Base-by-base conservation (phyloP, 1,140 invertebrate species). In the Drosophila tsacasi region DNA sequence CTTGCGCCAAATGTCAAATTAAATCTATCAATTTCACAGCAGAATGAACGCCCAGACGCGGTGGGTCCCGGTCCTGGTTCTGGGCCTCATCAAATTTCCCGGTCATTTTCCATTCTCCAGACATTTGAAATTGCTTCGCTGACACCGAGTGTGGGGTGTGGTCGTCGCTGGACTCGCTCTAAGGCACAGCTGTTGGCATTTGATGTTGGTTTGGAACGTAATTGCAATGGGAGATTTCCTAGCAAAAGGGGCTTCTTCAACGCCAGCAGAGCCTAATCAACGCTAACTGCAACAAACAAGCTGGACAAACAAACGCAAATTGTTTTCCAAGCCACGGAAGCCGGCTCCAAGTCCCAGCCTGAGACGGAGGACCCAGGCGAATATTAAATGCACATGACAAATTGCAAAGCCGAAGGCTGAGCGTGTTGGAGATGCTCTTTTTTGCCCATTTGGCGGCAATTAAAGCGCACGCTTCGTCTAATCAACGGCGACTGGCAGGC, bases 201-300 rank as follows among this genome's bases (percentile, higher is more conserved):
- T 73, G 73, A 77, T 52, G 61, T 67, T 73, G 75, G 40, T 65
- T 71, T 64, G 59, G 55, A 39, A 49, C 46, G 68, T 77, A 85
- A 85, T 84, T 85, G 73, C 82, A 73, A 77, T 73, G 65, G 64
- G 72, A 79, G 59, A 65, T 46, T 49, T 68, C 21, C 37, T 46
- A 2, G 35, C 13, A 54, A 32, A 32, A 15, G 64, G 55, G 55
- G 57, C 67, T 54, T 54, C 66, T 73, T 49, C 59, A 55, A 61
- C 61, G 67, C 63, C 67, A 37, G 82, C 47, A 73, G 65, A 78
- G 81, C 50, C 85, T 87, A 87, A 87, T 87, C 84, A 87, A 87
- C 85, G 84, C 85, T 89, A 90, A 87, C 81, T 90, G 84, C 84
- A 89, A 87, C 84, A 87, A 87, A 87, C 84, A 84, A 87, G 84